phyloP scores from a whole-genome alignment of 2,888 invertebrate species.

The Anoplius nigerrimus region DNA sequence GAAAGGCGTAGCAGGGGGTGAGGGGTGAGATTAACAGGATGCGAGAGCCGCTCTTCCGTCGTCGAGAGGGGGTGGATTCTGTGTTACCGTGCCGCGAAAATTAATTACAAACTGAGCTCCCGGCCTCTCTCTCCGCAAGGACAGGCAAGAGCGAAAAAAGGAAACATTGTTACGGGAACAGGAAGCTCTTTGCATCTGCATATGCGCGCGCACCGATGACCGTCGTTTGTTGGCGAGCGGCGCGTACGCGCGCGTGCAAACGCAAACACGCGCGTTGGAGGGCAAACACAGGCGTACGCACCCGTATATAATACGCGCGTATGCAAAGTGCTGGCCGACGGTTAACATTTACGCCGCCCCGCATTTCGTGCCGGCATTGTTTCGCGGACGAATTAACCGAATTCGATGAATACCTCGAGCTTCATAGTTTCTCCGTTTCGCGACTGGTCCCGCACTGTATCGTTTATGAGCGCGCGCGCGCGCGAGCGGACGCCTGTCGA shows the following conservation, averaged over 20 bases:
- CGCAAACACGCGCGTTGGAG: background rate
- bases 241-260: background rate
- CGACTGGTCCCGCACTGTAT: no score
- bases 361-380: no score
- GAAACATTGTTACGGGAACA: constrained; percentile 29
- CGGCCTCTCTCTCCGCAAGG: constrained; percentile 13
- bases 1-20: no score
- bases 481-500: no score
- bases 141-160: constrained; percentile 17
- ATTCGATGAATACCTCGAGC: no score
- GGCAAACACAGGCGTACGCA: background rate
- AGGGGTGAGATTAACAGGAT: constrained; percentile 41
- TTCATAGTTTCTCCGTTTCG: no score
- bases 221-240: background rate
- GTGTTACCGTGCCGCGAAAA: constrained; percentile 41
- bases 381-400: no score
- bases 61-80: constrained; percentile 35
- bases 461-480: no score
- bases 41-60: constrained; percentile 21
- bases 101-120: constrained; percentile 47
- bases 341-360: no score
- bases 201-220: constrained; percentile 22
- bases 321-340: no score
- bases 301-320: no score
- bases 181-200: constrained; percentile 26